phyloP scores from a whole-genome alignment of 2,888 invertebrate genomes.

The Xestoiulus laeticollis region DNA sequence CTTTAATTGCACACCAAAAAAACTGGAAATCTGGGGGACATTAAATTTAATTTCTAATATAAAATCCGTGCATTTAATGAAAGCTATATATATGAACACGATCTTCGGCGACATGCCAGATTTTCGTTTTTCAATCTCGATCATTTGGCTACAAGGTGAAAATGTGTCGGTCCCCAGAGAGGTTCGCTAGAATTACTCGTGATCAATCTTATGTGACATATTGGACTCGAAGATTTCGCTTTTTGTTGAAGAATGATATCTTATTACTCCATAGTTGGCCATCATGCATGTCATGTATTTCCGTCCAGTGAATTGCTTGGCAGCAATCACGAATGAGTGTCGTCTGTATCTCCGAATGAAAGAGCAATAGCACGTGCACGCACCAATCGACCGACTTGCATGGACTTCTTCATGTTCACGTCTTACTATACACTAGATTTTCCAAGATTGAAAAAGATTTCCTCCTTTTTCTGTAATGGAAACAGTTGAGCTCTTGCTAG shows the following conservation, averaged over 20 bases:
- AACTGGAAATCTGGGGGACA: neutral
- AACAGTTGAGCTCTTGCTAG: constrained; percentile 30
- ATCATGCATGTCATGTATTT: constrained; percentile 37
- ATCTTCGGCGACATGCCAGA: neutral
- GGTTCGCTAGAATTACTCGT: constrained; percentile 11
- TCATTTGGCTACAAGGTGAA: constrained; percentile 34
- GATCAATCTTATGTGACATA: constrained; percentile 31
- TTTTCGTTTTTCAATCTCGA: constrained; percentile 23
- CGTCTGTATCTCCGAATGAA: constrained; percentile 29
- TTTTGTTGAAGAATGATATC: constrained; percentile 29
- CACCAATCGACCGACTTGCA: constrained; percentile 27
- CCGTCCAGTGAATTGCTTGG: constrained; percentile 29
- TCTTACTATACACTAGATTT: constrained; percentile 1
- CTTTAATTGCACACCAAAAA: neutral
- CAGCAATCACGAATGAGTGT: constrained; percentile 28
- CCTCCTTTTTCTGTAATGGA: constrained; percentile 29
- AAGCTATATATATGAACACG: neutral
- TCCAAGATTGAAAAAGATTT: constrained; percentile 34
- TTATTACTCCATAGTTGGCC: constrained; percentile 37
- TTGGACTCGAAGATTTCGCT: constrained; percentile 34
- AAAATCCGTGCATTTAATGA: neutral
- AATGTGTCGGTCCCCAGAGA: constrained; percentile 8
- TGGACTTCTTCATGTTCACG: too few species aligned
- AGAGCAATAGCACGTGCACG: neutral
- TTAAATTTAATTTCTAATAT: constrained; percentile 5